phyloP scores from a whole-genome alignment of 1,140 invertebrate species.

The Cyclina sinensis region DNA sequence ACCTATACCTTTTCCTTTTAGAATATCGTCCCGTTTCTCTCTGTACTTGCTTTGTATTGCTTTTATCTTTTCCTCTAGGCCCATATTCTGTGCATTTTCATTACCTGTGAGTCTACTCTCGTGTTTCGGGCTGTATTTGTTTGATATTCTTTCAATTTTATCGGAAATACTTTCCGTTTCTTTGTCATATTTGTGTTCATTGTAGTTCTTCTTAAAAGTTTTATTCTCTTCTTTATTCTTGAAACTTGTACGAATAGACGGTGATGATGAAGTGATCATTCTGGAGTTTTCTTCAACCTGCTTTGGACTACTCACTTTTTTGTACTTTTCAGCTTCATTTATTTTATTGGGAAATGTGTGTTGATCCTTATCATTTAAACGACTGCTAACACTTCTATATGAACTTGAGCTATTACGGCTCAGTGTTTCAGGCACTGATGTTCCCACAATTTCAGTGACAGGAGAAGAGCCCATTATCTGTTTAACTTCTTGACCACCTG shows the following conservation, averaged over 20 bases:
- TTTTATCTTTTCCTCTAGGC: slow-evolving; percentile 21
- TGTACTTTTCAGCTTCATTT: too few species aligned
- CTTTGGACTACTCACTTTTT: too few species aligned
- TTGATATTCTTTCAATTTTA: slow-evolving; percentile 32
- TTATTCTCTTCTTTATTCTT: not conserved
- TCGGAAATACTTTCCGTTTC: not conserved
- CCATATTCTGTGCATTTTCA: not conserved
- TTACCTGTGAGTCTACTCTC: not conserved
- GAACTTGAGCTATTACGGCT: not conserved
- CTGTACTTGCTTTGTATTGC: slow-evolving; percentile 47
- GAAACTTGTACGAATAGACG: too few species aligned
- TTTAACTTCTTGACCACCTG: slow-evolving; percentile 57
- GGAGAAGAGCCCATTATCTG: slow-evolving; percentile 19
- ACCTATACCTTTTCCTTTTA: slow-evolving; percentile 39
- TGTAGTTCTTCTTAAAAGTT: not conserved
- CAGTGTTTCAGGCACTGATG: not conserved
- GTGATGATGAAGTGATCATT: too few species aligned
- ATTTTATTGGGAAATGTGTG: too few species aligned
- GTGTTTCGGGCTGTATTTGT: slow-evolving; percentile 37
- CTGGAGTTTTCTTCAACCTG: too few species aligned
- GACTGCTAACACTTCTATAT: not conserved
- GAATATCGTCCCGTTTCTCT: slow-evolving; percentile 31
- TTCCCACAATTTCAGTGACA: not conserved
- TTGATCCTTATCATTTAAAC: too few species aligned
- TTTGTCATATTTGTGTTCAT: too few species aligned